Conservation (phyloP, 1,140 invertebrate genomes). For the Zophobas morio region DNA sequence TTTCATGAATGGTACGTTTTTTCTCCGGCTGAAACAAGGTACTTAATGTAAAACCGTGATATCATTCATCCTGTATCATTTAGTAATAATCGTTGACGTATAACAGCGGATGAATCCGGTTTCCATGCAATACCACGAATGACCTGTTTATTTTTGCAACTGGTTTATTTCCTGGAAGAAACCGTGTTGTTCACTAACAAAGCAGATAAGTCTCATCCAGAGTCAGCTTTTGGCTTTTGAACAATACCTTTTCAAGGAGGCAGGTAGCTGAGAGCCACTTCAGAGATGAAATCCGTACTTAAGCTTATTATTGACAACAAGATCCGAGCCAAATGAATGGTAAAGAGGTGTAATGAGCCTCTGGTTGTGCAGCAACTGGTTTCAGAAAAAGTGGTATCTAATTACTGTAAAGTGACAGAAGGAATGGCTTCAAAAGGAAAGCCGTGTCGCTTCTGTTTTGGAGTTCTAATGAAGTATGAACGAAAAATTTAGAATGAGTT, state of each 20-base stretch:
- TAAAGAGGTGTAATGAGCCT: background rate
- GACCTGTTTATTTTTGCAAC: slow-evolving; percentile 36
- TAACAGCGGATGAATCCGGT: slow-evolving; percentile 30
- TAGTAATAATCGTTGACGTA: slow-evolving; percentile 32
- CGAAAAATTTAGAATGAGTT: too few species aligned
- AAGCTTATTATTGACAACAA: slow-evolving; percentile 17
- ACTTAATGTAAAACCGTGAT: slow-evolving; percentile 26
- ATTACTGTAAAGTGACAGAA: too few species aligned
- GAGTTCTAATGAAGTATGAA: too few species aligned
- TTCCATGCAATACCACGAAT: slow-evolving; percentile 32
- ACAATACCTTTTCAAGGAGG: slow-evolving; percentile 17
- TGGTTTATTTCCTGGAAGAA: slow-evolving; percentile 31
- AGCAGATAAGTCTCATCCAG: slow-evolving; percentile 10
- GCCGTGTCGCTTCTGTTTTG: too few species aligned
- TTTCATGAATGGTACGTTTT: background rate
- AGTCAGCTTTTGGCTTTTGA: background rate
- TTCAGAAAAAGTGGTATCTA: too few species aligned
- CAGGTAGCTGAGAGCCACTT: slow-evolving; percentile 28
- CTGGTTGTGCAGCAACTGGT: too few species aligned
- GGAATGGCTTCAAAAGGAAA: too few species aligned
- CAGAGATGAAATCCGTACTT: slow-evolving; percentile 2
- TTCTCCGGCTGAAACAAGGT: background rate
- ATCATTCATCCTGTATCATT: slow-evolving; percentile 38
- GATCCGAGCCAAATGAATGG: slow-evolving; percentile 19
- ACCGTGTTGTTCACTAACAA: background rate